Evolutionary conservation across 37 sponge, comb jelly and placozoan genomes (phyloP), one percentile per base, ranked within the genome.

Genomic region (Tethya wilhelma): DNA sequence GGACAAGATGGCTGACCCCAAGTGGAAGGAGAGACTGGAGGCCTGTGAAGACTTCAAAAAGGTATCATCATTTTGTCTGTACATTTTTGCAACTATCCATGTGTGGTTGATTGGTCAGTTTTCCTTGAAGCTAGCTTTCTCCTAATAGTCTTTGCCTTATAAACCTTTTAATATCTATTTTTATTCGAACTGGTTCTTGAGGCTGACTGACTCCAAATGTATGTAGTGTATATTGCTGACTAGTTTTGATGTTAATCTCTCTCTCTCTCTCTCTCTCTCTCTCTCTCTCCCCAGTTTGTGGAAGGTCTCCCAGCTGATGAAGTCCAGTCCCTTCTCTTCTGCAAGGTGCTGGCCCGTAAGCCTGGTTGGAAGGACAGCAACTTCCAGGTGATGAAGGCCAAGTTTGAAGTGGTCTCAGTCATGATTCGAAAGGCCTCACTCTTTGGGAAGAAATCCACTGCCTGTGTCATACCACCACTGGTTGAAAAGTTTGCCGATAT

Each of bases 291-390:
- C 63, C n/a, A 84, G 85, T 76, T 92, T 42, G 49, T 92, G 30
- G 89, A 88, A 33, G 93, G 78, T 1, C 56, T 83, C 44, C 4
- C 78, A 36, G 57, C 80, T 43, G 90, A 60, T 17, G 77, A 92
- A 23, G 79, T 92, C 71, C 76, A 95, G 56, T 85, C 96, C 41
- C 75, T 92, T 30, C 75, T 95, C 26, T 89, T 86, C 32, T 30
- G 90, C 40, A 91, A 94, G 41, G 62, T 94, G 37, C 62, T 97
- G 29, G 90, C 74, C 32, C 75, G 68, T 66, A 97, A 97, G 64
- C 98, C 98, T 38, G 98, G 98, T 6, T 97, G 90, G 90, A 94
- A 94, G 58, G 98, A 97, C 71, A 92, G 82, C 79, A 97, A 91
- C 85, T 86, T 91, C 31, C 96, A 95, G 70, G 96, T 89, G 53